phyloP scores from a whole-genome alignment of 2,113 vertebrate species.

The Brachyhypopomus gauderio region DNA sequence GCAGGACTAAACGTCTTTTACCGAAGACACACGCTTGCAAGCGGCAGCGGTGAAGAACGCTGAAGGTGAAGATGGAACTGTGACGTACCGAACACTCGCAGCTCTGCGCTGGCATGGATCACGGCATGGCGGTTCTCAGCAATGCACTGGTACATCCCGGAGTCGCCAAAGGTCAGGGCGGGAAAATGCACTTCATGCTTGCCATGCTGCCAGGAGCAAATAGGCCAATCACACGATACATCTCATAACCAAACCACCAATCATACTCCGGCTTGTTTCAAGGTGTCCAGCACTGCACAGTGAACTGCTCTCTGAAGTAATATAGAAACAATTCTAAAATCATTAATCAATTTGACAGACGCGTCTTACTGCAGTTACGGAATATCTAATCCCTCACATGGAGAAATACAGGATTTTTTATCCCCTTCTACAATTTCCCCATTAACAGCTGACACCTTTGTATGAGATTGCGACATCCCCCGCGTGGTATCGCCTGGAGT shows the following conservation, averaged over 20 bases:
- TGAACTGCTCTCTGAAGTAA: background rate
- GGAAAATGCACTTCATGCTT: constrained; percentile 82
- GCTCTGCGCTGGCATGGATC: constrained; percentile 90
- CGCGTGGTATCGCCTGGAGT: background rate
- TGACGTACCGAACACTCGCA: constrained; percentile 90
- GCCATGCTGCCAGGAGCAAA: constrained; percentile 70
- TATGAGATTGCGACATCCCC: too few relatives aligned
- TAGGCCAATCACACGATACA: constrained; percentile 35
- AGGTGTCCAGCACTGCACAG: background rate
- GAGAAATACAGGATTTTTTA: background rate
- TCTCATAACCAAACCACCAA: too few relatives aligned
- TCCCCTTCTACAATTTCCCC: background rate
- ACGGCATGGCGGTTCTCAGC: constrained; percentile 88
- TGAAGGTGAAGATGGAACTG: background rate
- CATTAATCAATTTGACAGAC: background rate
- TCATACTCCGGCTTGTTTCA: background rate
- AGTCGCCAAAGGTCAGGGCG: constrained; percentile 81
- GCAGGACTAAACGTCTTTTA: background rate
- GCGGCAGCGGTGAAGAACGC: background rate
- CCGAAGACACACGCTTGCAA: background rate
- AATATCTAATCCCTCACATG: background rate
- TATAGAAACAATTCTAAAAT: background rate
- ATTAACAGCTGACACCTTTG: background rate
- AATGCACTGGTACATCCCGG: constrained; percentile 96
- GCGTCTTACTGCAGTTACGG: background rate